Base-by-base conservation (phyloP, 1,140 invertebrate species). In the Hormaphis cornu region DNA sequence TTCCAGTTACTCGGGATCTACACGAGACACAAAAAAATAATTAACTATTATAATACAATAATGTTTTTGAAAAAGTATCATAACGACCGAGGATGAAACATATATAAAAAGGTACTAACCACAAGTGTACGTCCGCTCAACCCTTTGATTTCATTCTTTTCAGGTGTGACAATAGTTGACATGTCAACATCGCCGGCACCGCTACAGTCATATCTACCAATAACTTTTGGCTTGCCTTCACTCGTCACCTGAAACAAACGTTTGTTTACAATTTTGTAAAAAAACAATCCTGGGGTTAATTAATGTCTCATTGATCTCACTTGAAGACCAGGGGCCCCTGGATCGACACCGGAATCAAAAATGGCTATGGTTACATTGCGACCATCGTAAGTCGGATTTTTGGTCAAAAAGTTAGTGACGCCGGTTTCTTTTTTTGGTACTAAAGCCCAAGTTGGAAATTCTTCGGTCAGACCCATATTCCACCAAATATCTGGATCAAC, bases 321-420 rank as follows among this genome's bases (percentile, higher is more conserved):
- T 87, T 95, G 87, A 74, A 99, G 83, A 70, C 95, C 96, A 70
- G 88, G 84, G 16, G 94, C 93, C 50, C 91, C 91, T 40, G 96
- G 95, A 83, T 99, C 97, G 69, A 99, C 89, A 18, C 97, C 97
- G 33, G 95, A 96, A 81, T 98, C 97, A 71, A 98, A 88, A 76
- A 99, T 93, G 44, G 95, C 97, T 76, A 99, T 95, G 73, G 90
- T 81, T 35, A 91, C 86, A 76, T 88, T 90, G 76, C 90, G 84
- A 9, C 96, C 96, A 85, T 99, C 95, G 79, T 90, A 97, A 71
- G 88, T 82, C 0, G 95, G 93, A 83, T 95, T 88, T 81, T 95
- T 96, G 72, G 83, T 86, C 24, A 97, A 76, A 81, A 98, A 98
- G 69, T 86, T 85, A 30, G 85, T 82, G 24, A 95, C 90, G 63